These are phyloP conservation scores for Hybognathus amarus DNA, from an alignment of 2,797 vertebrate genomes.

Conservation along the genomic window DNA sequence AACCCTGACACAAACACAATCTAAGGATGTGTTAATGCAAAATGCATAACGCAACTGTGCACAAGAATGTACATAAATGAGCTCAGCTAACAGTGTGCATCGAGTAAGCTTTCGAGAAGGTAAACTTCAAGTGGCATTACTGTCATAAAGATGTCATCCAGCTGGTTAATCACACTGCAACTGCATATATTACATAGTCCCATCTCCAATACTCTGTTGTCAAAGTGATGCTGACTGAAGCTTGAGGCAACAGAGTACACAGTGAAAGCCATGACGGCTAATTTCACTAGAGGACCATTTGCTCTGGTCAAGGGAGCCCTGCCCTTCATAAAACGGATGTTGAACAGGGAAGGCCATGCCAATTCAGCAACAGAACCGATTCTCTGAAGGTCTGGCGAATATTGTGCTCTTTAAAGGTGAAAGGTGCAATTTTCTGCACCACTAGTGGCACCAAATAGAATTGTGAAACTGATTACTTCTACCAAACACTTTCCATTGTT, in stretches of 20 bases:
- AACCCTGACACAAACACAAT: too few species aligned
- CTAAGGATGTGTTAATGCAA: too few species aligned
- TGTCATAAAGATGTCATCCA: conserved; percentile 15
- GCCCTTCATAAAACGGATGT: background rate
- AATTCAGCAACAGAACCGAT: background rate
- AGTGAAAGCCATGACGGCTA: conserved; percentile 8
- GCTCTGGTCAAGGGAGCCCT: conserved; percentile 7
- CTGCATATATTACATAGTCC: conserved; percentile 7
- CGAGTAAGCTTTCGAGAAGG: conserved; percentile 8
- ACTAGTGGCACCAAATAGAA: background rate
- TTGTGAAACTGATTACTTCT: background rate
- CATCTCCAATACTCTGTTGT: conserved; percentile 23
- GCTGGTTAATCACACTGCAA: conserved; percentile 18
- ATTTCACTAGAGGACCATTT: conserved; percentile 23
- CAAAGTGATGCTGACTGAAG: conserved; percentile 29
- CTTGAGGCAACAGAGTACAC: conserved; percentile 8
- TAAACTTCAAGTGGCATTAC: conserved; percentile 9
- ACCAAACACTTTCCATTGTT: background rate
- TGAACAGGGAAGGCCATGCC: background rate
- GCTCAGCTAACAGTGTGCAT: background rate
- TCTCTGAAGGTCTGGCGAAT: conserved; percentile 3
- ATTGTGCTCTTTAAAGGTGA: conserved; percentile 17
- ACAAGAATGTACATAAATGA: background rate
- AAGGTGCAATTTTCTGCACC: background rate
- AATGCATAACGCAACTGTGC: background rate